phyloP scores from a whole-genome alignment of 2,113 vertebrate genomes.

The Aramus guarauna region DNA sequence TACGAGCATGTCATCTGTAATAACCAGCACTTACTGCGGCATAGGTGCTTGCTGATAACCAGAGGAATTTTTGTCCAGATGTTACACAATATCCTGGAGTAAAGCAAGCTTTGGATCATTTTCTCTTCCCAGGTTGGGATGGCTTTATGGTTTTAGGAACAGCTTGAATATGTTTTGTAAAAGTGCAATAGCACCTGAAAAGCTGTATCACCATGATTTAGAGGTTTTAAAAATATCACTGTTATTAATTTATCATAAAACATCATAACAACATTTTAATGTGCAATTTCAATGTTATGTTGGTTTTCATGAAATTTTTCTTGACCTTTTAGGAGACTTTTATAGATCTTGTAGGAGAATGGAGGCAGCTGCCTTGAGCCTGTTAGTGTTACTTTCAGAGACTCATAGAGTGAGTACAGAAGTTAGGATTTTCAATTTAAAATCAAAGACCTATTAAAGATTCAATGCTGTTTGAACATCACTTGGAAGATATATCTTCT shows the following conservation, averaged over 20 bases:
- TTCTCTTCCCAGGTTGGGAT: neutral
- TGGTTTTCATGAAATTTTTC: neutral
- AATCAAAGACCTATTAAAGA: neutral
- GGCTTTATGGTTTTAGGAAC: neutral
- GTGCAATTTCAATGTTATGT: neutral
- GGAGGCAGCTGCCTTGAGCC: neutral
- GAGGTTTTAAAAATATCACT: neutral
- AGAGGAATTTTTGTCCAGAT: conserved; percentile 19
- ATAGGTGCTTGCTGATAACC: neutral
- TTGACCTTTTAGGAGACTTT: neutral
- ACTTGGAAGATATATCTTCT: neutral
- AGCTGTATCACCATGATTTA: neutral
- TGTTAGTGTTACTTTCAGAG: neutral
- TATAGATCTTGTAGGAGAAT: neutral
- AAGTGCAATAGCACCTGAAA: conserved; percentile 1
- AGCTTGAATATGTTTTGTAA: conserved; percentile 10
- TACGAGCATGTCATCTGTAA: neutral
- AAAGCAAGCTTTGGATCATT: neutral
- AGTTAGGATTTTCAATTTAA: neutral
- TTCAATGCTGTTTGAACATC: neutral
- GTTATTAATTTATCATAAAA: conserved; percentile 45
- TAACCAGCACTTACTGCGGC: neutral
- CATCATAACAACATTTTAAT: neutral
- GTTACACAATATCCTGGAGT: neutral
- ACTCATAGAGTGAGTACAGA: neutral